phyloP scores from a whole-genome alignment of 2,888 invertebrate species.

The Linyphia triangularis region DNA sequence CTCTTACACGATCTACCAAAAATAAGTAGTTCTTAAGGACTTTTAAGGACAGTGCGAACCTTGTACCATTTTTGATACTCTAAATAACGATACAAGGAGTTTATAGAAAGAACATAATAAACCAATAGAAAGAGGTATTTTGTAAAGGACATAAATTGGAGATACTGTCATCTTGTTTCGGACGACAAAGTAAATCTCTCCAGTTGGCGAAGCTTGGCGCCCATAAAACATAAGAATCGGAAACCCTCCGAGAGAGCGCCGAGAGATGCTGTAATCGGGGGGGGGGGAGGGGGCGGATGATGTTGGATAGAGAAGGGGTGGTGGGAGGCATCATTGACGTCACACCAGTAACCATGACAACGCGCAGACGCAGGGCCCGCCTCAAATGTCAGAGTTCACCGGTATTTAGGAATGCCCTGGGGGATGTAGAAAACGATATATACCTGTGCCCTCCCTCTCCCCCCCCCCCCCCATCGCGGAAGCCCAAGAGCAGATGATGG shows the following conservation, averaged over 20 bases:
- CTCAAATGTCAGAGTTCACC: slow-evolving; percentile 73
- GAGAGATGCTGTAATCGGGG: neutral
- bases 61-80: too few relatives aligned
- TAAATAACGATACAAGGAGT: too few relatives aligned
- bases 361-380: slow-evolving; percentile 50
- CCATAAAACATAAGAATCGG: too few relatives aligned
- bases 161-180: too few relatives aligned
- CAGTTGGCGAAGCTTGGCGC: too few relatives aligned
- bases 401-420: slow-evolving; percentile 60
- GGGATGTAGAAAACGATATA: slow-evolving; percentile 20
- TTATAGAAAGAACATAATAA: too few relatives aligned
- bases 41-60: too few relatives aligned
- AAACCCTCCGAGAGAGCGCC: neutral
- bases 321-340: slow-evolving; percentile 54
- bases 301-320: neutral
- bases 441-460: slow-evolving; percentile 43
- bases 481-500: neutral
- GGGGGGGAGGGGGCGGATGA: slow-evolving; percentile 12
- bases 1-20: too few relatives aligned
- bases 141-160: too few relatives aligned
- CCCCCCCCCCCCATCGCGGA: neutral
- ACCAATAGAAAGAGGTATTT: too few relatives aligned
- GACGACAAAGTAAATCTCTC: too few relatives aligned
- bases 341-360: slow-evolving; percentile 57
- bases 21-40: too few relatives aligned